These are phyloP conservation scores for Chromobotia macracanthus DNA, from an alignment of 2,797 vertebrate genomes.

Conservation along the genomic window DNA sequence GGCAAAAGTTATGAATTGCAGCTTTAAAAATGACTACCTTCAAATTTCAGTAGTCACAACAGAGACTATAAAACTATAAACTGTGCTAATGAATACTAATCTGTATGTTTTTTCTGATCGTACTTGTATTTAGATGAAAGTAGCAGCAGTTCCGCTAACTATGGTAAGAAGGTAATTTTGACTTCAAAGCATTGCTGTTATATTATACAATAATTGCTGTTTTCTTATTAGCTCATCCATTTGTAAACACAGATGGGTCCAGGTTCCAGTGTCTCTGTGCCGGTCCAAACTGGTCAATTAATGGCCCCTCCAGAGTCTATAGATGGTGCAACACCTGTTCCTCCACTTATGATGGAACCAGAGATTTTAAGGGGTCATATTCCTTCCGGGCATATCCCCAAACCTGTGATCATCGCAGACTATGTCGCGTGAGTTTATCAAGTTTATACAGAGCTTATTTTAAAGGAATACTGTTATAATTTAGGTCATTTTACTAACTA, in stretches of 20 bases:
- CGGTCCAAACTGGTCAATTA: conserved; percentile 63
- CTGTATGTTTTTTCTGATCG: conserved; percentile 37
- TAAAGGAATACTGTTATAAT: neutral
- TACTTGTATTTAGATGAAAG: conserved; percentile 76
- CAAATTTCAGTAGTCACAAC: neutral
- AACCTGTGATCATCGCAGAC: conserved; percentile 91
- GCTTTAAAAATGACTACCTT: neutral
- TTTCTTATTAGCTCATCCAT: neutral
- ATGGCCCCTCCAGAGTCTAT: conserved; percentile 66
- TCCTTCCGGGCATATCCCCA: conserved; percentile 90
- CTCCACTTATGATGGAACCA: conserved; percentile 63
- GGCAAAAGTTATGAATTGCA: no score
- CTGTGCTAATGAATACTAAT: neutral
- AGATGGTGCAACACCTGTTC: conserved; percentile 41
- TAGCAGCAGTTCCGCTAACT: conserved; percentile 75
- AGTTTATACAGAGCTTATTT: neutral
- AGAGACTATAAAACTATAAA: neutral
- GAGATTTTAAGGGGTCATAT: conserved; percentile 85
- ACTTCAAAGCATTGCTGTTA: neutral
- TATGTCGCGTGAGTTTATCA: conserved; percentile 88
- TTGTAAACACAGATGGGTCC: conserved; percentile 64
- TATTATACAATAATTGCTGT: neutral
- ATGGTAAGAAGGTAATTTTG: conserved; percentile 73
- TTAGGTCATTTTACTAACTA: neutral
- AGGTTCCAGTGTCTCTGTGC: conserved; percentile 65